Conservation (phyloP, 2,888 invertebrate species). For the Drosophila cyrtoloma region DNA sequence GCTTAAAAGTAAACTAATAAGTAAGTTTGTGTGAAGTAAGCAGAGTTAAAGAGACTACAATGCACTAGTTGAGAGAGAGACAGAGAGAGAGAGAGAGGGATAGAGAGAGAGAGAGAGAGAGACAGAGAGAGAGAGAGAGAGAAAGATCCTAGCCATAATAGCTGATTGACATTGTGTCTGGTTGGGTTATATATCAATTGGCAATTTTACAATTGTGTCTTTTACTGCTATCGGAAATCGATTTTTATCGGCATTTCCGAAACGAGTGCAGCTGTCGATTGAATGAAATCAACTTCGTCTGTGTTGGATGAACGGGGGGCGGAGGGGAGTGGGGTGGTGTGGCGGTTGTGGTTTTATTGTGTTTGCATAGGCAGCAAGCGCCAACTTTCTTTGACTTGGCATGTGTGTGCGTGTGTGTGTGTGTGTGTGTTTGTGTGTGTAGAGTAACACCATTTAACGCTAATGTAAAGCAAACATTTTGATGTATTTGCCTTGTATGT, state of each 20-base stretch:
- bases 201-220: background rate
- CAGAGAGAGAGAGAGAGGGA: no score
- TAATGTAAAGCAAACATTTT: conserved; percentile 82
- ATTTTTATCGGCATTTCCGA: background rate
- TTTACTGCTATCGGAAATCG: background rate
- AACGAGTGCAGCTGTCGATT: background rate
- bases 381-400: conserved; percentile 48
- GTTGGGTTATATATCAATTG: background rate
- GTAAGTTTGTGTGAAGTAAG: background rate
- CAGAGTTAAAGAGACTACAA: background rate
- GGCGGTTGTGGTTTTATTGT: conserved; percentile 22
- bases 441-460: conserved; percentile 77
- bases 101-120: background rate
- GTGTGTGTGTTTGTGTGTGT: conserved; percentile 47
- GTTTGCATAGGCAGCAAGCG: conserved; percentile 47
- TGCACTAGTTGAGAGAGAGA: background rate
- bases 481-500: conserved; percentile 72
- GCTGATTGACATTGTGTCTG: background rate
- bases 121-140: background rate
- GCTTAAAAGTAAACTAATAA: background rate
- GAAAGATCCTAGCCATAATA: background rate
- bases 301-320: background rate
- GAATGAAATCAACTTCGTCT: conserved; percentile 13
- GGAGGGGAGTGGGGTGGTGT: no score
- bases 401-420: conserved; percentile 15